Evolutionary conservation across 1,140 invertebrate genomes (phyloP), one percentile per base, ranked within the genome.

Genomic region (Anthonomus grandis): DNA sequence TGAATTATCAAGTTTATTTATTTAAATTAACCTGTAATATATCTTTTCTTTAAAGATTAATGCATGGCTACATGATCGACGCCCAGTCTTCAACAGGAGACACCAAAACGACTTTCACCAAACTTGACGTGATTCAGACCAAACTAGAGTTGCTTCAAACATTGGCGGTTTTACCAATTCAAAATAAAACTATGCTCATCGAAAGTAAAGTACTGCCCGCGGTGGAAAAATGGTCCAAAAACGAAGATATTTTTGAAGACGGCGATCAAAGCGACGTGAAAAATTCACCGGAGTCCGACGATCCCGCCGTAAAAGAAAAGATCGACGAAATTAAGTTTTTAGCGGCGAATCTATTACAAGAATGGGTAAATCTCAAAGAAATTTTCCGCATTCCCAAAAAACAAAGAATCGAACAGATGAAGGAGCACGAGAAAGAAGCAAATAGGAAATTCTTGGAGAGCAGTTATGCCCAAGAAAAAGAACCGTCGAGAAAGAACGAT

Each of bases 301-400:
- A 53, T 19, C 38, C 46, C n/a, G 21, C n/a, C 9, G 45, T 27
- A 13, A 48, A 59, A 27, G 64, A 64, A n/a, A 70, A 70, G 17
- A 71, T 72, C 49, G 62, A 57, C 37, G 66, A 68, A 59, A 66
- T 59, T 50, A 62, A 44, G 48, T 59, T 83, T 31, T 68, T 89
- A 12, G 86, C 87, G 5, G 75, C 74, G 12, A 82, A 83, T 63
- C 72, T 93, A 15, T 63, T 93, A 34, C 79, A 83, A 15, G 77
- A 83, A 38, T 95, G 91, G 91, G 81, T 83, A 3, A 83, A 81
- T 65, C 77, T 95, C 10, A 91, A 93, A 75, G 90, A 94, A 76
- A 70, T 69, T n/a, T 97, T 95, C 70, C 84, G 91, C 72, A 98
- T 98, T 67, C 95, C 95, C 8, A 96, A 96, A 74, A 94, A 95